Percentiles rank a stretch among this genome's conserved stretches.
Evolutionary conservation across 2,888 invertebrate genomes (phyloP).

Genomic region (Branchipolynoe longqiensis): DNA sequence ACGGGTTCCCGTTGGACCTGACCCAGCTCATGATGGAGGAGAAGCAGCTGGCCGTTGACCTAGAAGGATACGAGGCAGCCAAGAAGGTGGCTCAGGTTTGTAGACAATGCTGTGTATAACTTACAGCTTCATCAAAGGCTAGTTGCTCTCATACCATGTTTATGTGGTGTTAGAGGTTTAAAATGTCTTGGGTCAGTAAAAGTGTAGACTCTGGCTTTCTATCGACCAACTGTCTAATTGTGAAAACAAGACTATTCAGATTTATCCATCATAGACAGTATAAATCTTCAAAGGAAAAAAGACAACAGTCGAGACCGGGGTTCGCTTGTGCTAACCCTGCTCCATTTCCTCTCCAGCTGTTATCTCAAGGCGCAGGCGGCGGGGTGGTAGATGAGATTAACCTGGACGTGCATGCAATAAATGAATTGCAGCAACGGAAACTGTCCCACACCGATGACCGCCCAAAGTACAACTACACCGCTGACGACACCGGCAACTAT

Average conservation of each 20-base stretch:
- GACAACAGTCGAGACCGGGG: too few species aligned
- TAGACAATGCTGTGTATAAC: neutral
- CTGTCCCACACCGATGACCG: slow-evolving; percentile 93
- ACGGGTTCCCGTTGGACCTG: slow-evolving; percentile 98
- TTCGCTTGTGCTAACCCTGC: too few species aligned
- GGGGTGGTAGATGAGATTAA: slow-evolving; percentile 92
- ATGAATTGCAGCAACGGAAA: slow-evolving; percentile 89
- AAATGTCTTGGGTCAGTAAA: too few species aligned
- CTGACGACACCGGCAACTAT: slow-evolving; percentile 88
- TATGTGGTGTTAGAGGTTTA: too few species aligned
- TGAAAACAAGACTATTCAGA: too few species aligned
- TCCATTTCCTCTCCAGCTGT: slow-evolving; percentile 82
- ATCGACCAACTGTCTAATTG: too few species aligned
- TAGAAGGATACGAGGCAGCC: slow-evolving; percentile 94
- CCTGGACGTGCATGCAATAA: slow-evolving; percentile 96
- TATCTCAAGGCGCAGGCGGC: slow-evolving; percentile 92
- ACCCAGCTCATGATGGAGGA: slow-evolving; percentile 99
- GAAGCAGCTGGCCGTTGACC: slow-evolving; percentile 92
- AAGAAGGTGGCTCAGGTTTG: slow-evolving; percentile 89
- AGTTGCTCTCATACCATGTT: too few species aligned
- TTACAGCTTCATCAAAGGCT: too few species aligned
- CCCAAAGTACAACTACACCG: slow-evolving; percentile 93
- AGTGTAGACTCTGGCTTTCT: too few species aligned
- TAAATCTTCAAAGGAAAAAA: too few species aligned
- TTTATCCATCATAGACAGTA: too few species aligned